These are phyloP conservation scores for Hoplodrina blanda DNA, from an alignment of 2,888 invertebrate species.

Conservation along the genomic window DNA sequence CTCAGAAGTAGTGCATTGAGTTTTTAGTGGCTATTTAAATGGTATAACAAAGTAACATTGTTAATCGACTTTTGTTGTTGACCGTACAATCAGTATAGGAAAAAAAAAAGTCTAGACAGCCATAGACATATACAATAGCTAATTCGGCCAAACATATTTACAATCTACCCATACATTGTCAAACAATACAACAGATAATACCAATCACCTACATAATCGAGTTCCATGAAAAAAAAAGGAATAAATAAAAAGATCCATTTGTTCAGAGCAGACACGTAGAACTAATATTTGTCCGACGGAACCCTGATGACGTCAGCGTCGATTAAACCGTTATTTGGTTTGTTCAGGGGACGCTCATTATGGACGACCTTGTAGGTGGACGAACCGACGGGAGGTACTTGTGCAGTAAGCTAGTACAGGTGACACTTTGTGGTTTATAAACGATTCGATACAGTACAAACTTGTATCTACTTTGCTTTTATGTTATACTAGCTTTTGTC, in stretches of 20 bases:
- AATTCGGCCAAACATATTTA: neutral
- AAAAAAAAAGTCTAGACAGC: neutral
- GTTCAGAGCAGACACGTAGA: slow-evolving; percentile 40
- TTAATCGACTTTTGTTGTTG: too few relatives aligned
- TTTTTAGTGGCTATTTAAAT: too few relatives aligned
- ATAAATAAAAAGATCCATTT: slow-evolving; percentile 39
- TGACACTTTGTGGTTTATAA: too few relatives aligned
- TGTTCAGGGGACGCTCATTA: slow-evolving; percentile 50
- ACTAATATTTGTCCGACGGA: slow-evolving; percentile 47
- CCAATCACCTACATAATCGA: slow-evolving; percentile 9
- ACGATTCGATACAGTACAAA: too few relatives aligned
- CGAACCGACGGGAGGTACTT: neutral
- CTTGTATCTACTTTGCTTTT: too few relatives aligned
- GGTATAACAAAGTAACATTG: too few relatives aligned
- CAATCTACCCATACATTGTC: neutral
- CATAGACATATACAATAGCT: neutral
- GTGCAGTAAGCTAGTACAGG: neutral
- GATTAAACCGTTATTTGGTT: slow-evolving; percentile 46
- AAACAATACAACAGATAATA: neutral
- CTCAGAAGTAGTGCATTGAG: too few relatives aligned
- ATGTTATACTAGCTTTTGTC: too few relatives aligned
- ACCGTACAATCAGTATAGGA: too few relatives aligned
- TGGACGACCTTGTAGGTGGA: slow-evolving; percentile 36
- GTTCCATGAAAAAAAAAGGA: slow-evolving; percentile 30
- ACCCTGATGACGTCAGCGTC: slow-evolving; percentile 44